phyloP scores from a whole-genome alignment of 2,113 vertebrate species.

The Otis tarda region DNA sequence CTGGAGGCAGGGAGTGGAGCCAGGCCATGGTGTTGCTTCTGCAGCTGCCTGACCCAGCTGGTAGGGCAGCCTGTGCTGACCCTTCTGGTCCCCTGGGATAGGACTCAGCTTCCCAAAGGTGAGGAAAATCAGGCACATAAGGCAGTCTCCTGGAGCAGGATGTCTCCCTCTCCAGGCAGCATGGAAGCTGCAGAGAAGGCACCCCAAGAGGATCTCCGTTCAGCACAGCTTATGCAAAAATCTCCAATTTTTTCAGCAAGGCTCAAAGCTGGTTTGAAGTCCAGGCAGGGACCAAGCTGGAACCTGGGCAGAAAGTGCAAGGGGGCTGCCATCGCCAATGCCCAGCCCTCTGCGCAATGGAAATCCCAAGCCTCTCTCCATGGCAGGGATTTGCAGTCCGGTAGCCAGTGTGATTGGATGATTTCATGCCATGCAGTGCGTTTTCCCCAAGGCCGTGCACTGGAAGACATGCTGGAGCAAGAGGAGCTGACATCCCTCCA shows the following conservation, averaged over 20 bases:
- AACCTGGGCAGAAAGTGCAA: neutral
- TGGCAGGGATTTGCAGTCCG: neutral
- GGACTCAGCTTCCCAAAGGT: neutral
- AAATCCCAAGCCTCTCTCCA: neutral
- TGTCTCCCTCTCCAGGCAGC: slow-evolving; percentile 44
- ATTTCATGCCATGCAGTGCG: accelerated
- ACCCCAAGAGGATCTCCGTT: neutral
- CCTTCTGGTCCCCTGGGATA: neutral
- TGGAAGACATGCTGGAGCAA: neutral
- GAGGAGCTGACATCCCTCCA: neutral
- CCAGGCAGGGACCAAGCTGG: neutral
- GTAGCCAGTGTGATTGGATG: neutral
- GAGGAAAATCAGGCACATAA: neutral
- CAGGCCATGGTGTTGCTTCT: neutral
- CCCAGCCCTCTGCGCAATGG: neutral
- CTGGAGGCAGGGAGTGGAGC: neutral
- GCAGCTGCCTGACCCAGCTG: neutral
- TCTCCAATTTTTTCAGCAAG: neutral
- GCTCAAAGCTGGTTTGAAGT: neutral
- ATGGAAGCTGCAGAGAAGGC: neutral
- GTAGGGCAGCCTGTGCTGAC: neutral
- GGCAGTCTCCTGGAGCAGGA: neutral
- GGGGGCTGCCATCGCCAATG: neutral
- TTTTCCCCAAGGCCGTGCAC: neutral
- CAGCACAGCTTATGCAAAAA: neutral